Evolutionary conservation across 2,113 vertebrate species (phyloP).

Genomic region (Oenanthe melanoleuca): DNA sequence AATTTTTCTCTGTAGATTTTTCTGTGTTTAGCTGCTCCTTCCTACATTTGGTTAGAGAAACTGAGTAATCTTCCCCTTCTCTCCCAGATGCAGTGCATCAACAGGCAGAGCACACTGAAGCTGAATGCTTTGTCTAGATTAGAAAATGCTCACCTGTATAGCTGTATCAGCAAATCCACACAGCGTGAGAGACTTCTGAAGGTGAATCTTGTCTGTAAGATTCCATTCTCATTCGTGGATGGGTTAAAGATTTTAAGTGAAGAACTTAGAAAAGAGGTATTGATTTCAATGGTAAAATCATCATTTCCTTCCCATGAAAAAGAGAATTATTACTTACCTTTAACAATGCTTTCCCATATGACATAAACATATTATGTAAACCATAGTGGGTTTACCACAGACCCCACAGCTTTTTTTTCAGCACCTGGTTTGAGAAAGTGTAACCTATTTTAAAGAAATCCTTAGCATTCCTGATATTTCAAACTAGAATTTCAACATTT

Average conservation of each 20-base stretch:
- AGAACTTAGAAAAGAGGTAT: not conserved
- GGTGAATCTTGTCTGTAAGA: constrained; percentile 18
- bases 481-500: not conserved
- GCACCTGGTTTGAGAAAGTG: not conserved
- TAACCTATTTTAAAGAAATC: not conserved
- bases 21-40: not conserved
- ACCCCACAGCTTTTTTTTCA: not conserved
- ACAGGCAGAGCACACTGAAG: constrained; percentile 33
- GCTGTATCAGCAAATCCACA: constrained; percentile 44
- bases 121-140: constrained; percentile 46
- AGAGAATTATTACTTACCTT: not conserved
- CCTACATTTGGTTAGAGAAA: not conserved
- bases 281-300: not conserved
- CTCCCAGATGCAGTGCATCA: constrained; percentile 39
- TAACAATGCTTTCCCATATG: not conserved
- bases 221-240: not conserved
- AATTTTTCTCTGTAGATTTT: not conserved
- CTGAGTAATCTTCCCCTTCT: not conserved
- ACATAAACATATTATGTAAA: not conserved
- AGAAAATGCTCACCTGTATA: not conserved
- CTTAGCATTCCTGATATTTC: not conserved
- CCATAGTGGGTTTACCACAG: not conserved
- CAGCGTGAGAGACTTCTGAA: not conserved
- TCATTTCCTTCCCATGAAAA: not conserved
- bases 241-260: not conserved